phyloP scores from a whole-genome alignment of 2,888 invertebrate genomes.

The Chrysomela aeneicollis region DNA sequence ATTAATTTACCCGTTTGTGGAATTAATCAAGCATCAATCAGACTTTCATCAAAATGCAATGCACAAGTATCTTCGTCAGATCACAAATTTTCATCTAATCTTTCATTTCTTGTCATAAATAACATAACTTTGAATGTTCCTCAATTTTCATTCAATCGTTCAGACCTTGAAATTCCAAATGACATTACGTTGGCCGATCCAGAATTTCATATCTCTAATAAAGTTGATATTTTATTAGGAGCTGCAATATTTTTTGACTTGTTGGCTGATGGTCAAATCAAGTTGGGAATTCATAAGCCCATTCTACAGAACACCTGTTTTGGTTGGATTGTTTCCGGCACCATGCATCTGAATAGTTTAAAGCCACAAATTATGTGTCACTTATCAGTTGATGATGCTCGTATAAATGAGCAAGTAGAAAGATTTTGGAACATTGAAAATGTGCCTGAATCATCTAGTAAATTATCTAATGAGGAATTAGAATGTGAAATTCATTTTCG shows the following conservation, averaged over 20 bases:
- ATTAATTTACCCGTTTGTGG: slow-evolving; percentile 9
- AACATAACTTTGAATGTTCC: slow-evolving; percentile 2
- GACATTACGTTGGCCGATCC: slow-evolving; percentile 1
- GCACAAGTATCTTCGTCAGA: neutral
- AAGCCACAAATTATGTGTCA: neutral
- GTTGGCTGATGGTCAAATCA: slow-evolving; percentile 10
- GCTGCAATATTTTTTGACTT: slow-evolving; percentile 6
- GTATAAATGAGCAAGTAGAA: slow-evolving; percentile 4
- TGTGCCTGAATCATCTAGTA: neutral
- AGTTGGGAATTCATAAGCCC: slow-evolving; percentile 6
- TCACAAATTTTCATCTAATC: neutral
- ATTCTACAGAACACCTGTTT: slow-evolving; percentile 11
- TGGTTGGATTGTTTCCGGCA: slow-evolving; percentile 1
- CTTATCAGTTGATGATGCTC: slow-evolving; percentile 1
- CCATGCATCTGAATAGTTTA: neutral
- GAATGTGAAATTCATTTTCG: slow-evolving; percentile 20
- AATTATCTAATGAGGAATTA: slow-evolving; percentile 17
- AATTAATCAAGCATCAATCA: neutral
- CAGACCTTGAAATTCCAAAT: neutral
- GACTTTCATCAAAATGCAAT: neutral
- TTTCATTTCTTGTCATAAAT: neutral
- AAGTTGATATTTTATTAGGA: slow-evolving; percentile 8
- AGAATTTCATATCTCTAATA: neutral
- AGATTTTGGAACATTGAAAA: slow-evolving; percentile 27
- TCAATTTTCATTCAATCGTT: neutral